Percentiles rank a stretch among this genome's conserved stretches.
Conservation (phyloP, 2,113 vertebrate species). For the Petromus typicus region DNA sequence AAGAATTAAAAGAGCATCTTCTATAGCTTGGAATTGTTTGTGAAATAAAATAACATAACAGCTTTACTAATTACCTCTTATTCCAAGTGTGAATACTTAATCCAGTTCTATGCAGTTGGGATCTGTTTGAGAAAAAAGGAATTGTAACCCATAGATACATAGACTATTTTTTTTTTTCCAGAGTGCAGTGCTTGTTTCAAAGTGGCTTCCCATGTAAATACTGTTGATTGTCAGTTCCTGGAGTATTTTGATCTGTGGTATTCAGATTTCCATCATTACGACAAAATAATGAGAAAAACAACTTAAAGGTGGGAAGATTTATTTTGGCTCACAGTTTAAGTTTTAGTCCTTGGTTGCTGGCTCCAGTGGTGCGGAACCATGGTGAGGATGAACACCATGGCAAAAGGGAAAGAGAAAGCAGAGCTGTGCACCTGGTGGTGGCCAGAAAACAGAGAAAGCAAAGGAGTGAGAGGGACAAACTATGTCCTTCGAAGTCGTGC, state of each 20-base stretch:
- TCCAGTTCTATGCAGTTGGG: conserved; percentile 29
- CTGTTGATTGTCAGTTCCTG: neutral
- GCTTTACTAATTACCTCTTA: neutral
- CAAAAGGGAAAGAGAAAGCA: neutral
- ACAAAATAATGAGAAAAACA: neutral
- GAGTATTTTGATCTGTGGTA: neutral
- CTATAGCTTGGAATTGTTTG: neutral
- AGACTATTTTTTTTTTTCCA: neutral
- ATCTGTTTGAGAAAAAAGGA: conserved; percentile 21
- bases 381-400: neutral
- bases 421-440: neutral
- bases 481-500: neutral
- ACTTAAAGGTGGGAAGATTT: neutral
- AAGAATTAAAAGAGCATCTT: neutral
- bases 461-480: neutral
- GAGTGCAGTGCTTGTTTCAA: neutral
- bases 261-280: neutral
- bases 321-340: neutral
- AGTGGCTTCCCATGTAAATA: neutral
- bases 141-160: neutral
- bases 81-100: neutral
- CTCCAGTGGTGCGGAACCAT: neutral
- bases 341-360: neutral
- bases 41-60: neutral
- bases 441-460: neutral